Evolutionary conservation across 2,113 vertebrate genomes (phyloP).

Genomic region (Myrmophylax atrothorax): DNA sequence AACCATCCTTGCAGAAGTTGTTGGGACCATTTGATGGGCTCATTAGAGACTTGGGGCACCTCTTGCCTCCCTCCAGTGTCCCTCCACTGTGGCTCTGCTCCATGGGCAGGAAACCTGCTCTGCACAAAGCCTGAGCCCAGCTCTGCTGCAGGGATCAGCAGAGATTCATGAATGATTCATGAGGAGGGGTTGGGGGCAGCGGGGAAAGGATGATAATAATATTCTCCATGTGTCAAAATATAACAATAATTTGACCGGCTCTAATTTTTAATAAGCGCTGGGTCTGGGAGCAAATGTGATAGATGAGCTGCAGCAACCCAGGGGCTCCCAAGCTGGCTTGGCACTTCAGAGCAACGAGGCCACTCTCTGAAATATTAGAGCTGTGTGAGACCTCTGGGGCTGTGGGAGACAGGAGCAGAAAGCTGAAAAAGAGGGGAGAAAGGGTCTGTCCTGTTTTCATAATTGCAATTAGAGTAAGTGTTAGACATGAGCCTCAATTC

Average conservation of each 20-base stretch:
- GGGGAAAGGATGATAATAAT: neutral
- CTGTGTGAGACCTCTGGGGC: neutral
- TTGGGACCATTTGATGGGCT: neutral
- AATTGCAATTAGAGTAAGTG: neutral
- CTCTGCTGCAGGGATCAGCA: neutral
- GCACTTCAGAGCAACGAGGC: neutral
- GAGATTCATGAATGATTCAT: neutral
- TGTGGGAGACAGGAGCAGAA: neutral
- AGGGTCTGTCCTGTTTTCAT: neutral
- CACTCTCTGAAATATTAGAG: neutral
- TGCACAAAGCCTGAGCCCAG: neutral
- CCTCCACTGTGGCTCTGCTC: neutral
- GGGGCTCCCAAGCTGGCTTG: conserved; percentile 2
- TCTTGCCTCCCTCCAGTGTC: neutral
- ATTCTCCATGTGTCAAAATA: neutral
- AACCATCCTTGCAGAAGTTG: neutral
- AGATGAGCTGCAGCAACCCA: neutral
- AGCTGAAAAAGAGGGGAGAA: neutral
- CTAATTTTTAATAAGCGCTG: conserved; percentile 11
- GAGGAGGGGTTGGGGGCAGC: neutral
- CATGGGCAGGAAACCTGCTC: neutral
- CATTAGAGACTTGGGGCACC: neutral
- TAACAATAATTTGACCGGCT: conserved; percentile 3
- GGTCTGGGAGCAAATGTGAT: conserved; percentile 9
- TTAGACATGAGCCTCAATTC: neutral